A percentile compares a stretch with the other conserved stretches of the same genome.
Conservation (phyloP, 1,140 invertebrate genomes). For the Planococcus citri region DNA sequence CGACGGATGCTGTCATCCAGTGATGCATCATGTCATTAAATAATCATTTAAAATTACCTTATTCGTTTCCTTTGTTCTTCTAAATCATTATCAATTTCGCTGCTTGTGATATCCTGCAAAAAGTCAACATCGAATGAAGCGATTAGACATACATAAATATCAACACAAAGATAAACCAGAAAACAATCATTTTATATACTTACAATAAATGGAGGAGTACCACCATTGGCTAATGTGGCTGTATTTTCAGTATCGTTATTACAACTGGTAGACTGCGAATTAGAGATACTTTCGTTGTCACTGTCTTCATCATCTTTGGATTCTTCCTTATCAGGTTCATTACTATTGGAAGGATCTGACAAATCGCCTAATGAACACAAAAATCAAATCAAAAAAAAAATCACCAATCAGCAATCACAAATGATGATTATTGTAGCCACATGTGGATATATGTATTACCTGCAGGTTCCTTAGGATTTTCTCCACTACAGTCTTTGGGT, state of each 20-base stretch:
- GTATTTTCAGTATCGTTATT: background rate
- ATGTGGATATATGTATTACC: slow-evolving; percentile 21
- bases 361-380: background rate
- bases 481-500: slow-evolving; percentile 90
- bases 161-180: no score
- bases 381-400: no score
- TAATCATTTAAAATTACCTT: slow-evolving; percentile 8
- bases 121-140: background rate
- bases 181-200: slow-evolving; percentile 11
- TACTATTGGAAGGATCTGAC: background rate
- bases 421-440: no score
- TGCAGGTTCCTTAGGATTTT: slow-evolving; percentile 34
- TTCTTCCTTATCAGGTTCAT: background rate
- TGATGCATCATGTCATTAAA: background rate
- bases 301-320: slow-evolving; percentile 55
- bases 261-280: slow-evolving; percentile 13
- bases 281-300: slow-evolving; percentile 36
- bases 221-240: slow-evolving; percentile 26
- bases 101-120: background rate
- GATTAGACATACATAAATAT: no score
- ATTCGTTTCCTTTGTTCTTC: background rate
- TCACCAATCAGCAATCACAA: no score
- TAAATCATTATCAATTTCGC: background rate
- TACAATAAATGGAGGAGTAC: slow-evolving; percentile 23
- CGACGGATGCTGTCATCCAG: no score